Percentiles rank a stretch among this genome's conserved stretches.
Evolutionary conservation across 2,888 invertebrate genomes (phyloP).

Genomic region (Hyposoter didymator): DNA sequence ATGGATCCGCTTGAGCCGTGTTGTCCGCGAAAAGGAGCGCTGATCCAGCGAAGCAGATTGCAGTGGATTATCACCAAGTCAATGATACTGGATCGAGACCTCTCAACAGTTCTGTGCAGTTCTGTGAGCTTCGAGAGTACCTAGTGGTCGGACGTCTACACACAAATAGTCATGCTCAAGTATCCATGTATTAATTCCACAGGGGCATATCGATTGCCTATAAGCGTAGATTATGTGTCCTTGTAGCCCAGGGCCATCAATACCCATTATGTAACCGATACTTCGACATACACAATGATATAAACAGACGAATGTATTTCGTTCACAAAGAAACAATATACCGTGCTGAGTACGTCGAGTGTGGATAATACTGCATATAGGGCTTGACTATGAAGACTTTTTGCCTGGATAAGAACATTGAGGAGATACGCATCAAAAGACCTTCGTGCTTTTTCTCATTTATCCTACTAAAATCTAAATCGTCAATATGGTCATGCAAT

Average conservation of each 20-base stretch:
- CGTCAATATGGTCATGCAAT: background rate
- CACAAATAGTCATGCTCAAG: background rate
- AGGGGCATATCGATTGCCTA: conserved; percentile 1
- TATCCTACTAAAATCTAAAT: conserved; percentile 22
- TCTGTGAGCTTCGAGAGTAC: background rate
- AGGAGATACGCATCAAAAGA: conserved; percentile 34
- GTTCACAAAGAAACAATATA: background rate
- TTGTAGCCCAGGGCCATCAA: background rate
- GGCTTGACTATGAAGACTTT: background rate
- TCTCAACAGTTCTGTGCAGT: background rate
- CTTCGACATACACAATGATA: background rate
- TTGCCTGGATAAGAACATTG: background rate
- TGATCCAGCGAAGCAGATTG: conserved; percentile 57
- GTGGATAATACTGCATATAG: background rate
- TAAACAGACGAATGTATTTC: background rate
- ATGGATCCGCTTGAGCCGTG: background rate
- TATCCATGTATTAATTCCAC: conserved; percentile 12
- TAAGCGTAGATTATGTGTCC: conserved; percentile 15
- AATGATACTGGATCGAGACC: conserved; percentile 53
- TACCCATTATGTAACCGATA: conserved; percentile 6
- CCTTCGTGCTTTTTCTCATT: conserved; percentile 19
- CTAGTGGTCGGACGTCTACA: background rate
- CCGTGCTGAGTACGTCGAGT: conserved; percentile 1
- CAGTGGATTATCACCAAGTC: conserved; percentile 64
- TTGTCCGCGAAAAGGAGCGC: background rate